Evolutionary conservation across 1,140 invertebrate species (phyloP).

Genomic region (Pachyrhynchus sulphureomaculatus): DNA sequence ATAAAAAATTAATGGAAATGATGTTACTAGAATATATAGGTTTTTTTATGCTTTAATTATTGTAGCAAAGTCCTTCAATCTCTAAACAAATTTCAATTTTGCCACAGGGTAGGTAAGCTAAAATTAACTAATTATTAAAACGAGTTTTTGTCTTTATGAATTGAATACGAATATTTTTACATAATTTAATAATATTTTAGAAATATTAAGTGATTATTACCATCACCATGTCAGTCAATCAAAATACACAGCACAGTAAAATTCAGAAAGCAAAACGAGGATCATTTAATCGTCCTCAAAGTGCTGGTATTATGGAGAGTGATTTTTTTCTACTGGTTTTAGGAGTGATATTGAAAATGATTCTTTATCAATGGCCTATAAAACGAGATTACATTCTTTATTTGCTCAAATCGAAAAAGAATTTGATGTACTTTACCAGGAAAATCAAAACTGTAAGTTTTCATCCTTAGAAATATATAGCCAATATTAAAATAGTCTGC

Average conservation of each 20-base stretch:
- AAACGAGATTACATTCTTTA: slow-evolving; percentile 78
- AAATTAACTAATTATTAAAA: not conserved
- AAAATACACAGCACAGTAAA: slow-evolving; percentile 43
- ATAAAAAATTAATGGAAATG: not conserved
- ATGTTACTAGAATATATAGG: too few relatives aligned
- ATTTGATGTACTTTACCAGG: slow-evolving; percentile 89
- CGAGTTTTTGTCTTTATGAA: not conserved
- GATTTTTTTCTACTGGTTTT: slow-evolving; percentile 46
- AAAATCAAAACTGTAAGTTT: slow-evolving; percentile 86
- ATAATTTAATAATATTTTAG: slow-evolving; percentile 1
- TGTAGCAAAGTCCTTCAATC: too few relatives aligned
- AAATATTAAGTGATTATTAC: not conserved
- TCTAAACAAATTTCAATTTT: not conserved
- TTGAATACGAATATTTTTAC: not conserved
- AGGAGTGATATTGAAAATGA: slow-evolving; percentile 48
- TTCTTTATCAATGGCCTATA: slow-evolving; percentile 62
- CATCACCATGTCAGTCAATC: slow-evolving; percentile 43
- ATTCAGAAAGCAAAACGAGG: slow-evolving; percentile 45
- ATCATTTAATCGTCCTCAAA: slow-evolving; percentile 47
- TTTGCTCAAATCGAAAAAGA: slow-evolving; percentile 97
- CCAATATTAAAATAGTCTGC: not conserved
- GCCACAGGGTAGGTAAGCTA: not conserved
- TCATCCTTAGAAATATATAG: too few relatives aligned
- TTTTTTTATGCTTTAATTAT: too few relatives aligned
- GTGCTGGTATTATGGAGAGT: slow-evolving; percentile 41